Evolutionary conservation across 2,888 invertebrate genomes (phyloP), one percentile per base, ranked within the genome.

Genomic region (Lochmaea crataegi): DNA sequence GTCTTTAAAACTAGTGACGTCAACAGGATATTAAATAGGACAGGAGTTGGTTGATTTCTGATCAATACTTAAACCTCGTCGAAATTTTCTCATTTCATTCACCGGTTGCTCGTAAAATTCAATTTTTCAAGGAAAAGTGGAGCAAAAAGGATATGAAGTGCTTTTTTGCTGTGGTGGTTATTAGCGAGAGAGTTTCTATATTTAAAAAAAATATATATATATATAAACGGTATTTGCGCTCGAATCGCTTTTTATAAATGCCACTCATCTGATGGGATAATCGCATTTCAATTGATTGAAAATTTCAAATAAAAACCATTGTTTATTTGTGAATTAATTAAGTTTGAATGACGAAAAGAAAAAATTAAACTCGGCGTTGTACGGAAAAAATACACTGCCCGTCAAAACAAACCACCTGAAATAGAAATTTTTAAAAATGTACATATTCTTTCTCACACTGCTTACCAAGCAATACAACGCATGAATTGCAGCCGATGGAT

Each of bases 31-130:
- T 53, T 18, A 3, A 53, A 53, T 53, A 53, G 53, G 10, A 53
- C 53, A 53, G 53, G 53, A 53, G 53, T 16, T 18, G n/a, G 53
- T 16, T 18, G 18, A 9, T 53, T 53, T 53, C 18, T 53, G 18
- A 53, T 53, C 53, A 53, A 53, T 53, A 53, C 53, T 53, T 53
- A 16, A 53, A 53, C 16, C 16, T 53, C 53, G n/a, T 53, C 51
- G 6, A 6, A 53, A 53, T 53, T 16, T 16, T 53, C 51, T 51
- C 51, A 16, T 51, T 16, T 53, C 16, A 53, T 53, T 53, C 53
- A 18, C 53, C 53, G 53, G 10, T 10, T 53, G 53, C 53, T 53
- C 18, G 53, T 53, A 53, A 18, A 53, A 53, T 53, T 18, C 53
- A 53, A 53, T 18, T 53, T 53, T 53, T 16, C 53, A 18, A 16